Conservation (phyloP, 2,113 vertebrate genomes). For the Varanus salvator region DNA sequence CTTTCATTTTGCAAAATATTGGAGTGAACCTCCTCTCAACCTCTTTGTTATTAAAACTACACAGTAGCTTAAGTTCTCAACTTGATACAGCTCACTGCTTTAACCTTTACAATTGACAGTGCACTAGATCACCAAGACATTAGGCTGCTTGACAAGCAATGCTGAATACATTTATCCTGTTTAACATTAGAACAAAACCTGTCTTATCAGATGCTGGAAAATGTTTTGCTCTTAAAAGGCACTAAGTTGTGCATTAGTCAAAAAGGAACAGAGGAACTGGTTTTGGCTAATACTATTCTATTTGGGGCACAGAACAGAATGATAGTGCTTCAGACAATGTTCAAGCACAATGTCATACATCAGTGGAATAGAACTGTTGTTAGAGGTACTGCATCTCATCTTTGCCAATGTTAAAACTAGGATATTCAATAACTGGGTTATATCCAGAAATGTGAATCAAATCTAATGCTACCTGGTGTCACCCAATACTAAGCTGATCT, state of each 20-base stretch:
- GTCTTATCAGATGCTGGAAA: neutral
- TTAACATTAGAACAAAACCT: neutral
- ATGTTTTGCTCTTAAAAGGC: neutral
- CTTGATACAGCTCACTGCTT: neutral
- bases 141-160: neutral
- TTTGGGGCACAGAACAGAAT: neutral
- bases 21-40: neutral
- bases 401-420: neutral
- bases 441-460: neutral
- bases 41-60: neutral
- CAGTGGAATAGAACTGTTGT: neutral
- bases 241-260: neutral
- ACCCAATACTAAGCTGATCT: neutral
- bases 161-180: neutral
- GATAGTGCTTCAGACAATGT: neutral
- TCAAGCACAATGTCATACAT: neutral
- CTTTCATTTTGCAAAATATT: slow-evolving; percentile 22
- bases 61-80: neutral
- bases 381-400: neutral
- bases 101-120: slow-evolving; percentile 10
- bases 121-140: neutral
- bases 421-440: neutral
- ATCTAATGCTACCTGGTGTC: neutral
- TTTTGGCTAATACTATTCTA: neutral
- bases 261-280: neutral